Evolutionary conservation across 2,113 vertebrate genomes (phyloP).

Genomic region (Tetrax tetrax): DNA sequence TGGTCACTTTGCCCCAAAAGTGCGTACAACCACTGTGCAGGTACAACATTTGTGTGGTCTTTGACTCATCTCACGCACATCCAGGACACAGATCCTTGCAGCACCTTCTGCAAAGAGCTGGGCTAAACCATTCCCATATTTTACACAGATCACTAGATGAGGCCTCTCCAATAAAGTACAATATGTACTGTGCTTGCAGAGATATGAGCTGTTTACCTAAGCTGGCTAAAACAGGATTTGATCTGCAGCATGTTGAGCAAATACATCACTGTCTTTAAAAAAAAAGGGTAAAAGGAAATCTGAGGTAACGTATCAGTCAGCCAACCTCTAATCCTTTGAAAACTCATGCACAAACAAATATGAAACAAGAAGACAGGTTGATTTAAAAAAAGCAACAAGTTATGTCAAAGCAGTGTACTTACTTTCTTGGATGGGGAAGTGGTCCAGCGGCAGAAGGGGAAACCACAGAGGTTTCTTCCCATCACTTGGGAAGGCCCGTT

Average conservation of each 20-base stretch:
- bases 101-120: background rate
- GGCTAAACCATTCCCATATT: background rate
- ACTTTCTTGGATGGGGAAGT: background rate
- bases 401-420: background rate
- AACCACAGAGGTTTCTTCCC: background rate
- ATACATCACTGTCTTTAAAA: background rate
- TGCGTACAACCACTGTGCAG: background rate
- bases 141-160: background rate
- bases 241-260: background rate
- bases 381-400: background rate
- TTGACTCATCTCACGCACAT: accelerated
- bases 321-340: background rate
- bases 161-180: background rate
- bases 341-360: background rate
- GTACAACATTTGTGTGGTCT: background rate
- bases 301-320: background rate
- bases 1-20: background rate
- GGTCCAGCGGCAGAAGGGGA: background rate
- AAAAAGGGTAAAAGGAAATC: background rate
- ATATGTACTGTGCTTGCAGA: background rate
- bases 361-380: background rate
- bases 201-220: background rate
- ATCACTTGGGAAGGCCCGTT: background rate
- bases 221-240: background rate
- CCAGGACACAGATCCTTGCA: background rate